Evolutionary conservation across 1,140 invertebrate species (phyloP).

Genomic region (Pseudomyrmex pallidus): DNA sequence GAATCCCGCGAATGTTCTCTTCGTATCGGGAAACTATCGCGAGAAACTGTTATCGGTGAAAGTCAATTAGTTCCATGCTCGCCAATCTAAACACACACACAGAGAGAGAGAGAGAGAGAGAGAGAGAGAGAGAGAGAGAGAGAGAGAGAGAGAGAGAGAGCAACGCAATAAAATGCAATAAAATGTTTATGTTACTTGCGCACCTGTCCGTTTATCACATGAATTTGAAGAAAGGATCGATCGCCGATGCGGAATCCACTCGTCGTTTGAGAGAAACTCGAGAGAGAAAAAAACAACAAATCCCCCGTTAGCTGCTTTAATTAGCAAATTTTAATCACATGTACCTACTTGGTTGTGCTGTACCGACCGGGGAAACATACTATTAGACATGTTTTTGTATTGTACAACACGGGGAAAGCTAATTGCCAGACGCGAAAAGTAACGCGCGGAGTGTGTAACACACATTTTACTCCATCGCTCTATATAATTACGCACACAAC

Average conservation of each 20-base stretch:
- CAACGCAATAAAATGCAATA: slow-evolving; percentile 54
- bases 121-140: too few relatives aligned
- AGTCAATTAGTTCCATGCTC: slow-evolving; percentile 55
- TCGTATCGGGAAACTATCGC: slow-evolving; percentile 52
- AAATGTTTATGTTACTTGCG: slow-evolving; percentile 57
- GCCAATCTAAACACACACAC: slow-evolving; percentile 35
- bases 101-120: too few relatives aligned
- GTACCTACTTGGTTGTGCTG: not conserved
- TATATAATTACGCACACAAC: slow-evolving; percentile 30
- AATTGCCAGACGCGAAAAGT: not conserved
- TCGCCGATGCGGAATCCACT: not conserved
- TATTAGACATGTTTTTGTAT: not conserved
- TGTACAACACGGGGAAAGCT: not conserved
- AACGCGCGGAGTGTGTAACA: not conserved
- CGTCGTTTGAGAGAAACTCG: slow-evolving; percentile 9
- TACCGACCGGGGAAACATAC: too few relatives aligned
- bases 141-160: too few relatives aligned
- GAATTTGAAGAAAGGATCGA: slow-evolving; percentile 26
- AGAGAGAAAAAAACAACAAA: not conserved
- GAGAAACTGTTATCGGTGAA: slow-evolving; percentile 53
- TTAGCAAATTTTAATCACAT: not conserved
- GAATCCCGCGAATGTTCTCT: slow-evolving; percentile 44
- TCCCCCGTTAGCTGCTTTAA: not conserved
- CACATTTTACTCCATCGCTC: not conserved
- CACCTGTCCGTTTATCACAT: slow-evolving; percentile 53